phyloP scores from a whole-genome alignment of 1,140 invertebrate genomes.

The Dryas iulia region DNA sequence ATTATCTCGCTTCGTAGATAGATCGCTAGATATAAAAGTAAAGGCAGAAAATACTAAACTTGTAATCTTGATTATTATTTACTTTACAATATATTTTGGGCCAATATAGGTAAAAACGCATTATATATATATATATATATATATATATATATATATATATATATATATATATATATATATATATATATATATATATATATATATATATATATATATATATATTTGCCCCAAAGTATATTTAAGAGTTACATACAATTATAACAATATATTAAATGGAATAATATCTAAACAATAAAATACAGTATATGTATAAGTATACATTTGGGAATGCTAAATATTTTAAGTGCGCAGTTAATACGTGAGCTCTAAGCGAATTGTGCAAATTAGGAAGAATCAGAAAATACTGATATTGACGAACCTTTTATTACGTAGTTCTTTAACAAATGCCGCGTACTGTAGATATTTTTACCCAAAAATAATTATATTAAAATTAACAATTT shows the following conservation, averaged over 20 bases:
- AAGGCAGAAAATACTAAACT: not conserved
- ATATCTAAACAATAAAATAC: constrained; percentile 11
- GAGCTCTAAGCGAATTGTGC: constrained; percentile 31
- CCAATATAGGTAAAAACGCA: not conserved
- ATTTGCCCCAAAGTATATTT: not conserved
- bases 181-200: too few relatives aligned
- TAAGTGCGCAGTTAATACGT: constrained; percentile 26
- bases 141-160: too few relatives aligned
- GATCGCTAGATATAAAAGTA: not conserved
- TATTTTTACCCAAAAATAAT: not conserved
- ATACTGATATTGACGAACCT: not conserved
- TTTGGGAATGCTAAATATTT: constrained; percentile 16
- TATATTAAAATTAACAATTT: too few relatives aligned
- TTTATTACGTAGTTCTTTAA: not conserved
- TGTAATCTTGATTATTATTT: not conserved
- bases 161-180: too few relatives aligned
- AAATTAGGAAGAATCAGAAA: constrained; percentile 1
- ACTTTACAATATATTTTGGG: not conserved
- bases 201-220: too few relatives aligned
- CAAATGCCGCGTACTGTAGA: not conserved
- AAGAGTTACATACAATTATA: constrained; percentile 1
- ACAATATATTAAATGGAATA: constrained; percentile 15
- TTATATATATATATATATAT: not conserved
- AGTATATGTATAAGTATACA: constrained; percentile 1
- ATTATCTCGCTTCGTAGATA: too few relatives aligned